These are phyloP conservation scores for Prorops nasuta DNA, from an alignment of 1,140 invertebrate species.

Conservation along the genomic window DNA sequence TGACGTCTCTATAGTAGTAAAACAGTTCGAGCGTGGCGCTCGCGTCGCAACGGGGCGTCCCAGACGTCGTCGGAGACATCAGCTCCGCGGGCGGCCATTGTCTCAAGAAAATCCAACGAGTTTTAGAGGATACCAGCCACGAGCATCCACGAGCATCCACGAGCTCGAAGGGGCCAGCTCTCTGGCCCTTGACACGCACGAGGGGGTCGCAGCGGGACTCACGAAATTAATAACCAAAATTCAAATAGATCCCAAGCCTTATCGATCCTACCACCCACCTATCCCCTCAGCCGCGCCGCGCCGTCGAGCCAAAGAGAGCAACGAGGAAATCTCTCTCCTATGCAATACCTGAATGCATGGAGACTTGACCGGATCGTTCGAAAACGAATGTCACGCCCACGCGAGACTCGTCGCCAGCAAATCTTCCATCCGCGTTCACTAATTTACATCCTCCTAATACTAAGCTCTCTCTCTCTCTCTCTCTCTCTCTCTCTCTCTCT, in stretches of 20 bases:
- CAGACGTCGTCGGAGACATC: conserved; percentile 55
- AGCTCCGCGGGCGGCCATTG: conserved; percentile 52
- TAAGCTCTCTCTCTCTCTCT: too few species aligned
- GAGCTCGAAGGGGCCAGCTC: conserved; percentile 26
- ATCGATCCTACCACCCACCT: too few species aligned
- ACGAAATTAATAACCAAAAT: conserved; percentile 51
- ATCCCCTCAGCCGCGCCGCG: conserved; percentile 7
- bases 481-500: too few species aligned
- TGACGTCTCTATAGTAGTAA: conserved; percentile 55
- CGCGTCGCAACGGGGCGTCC: conserved; percentile 46
- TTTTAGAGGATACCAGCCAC: too few species aligned
- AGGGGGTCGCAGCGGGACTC: conserved; percentile 38
- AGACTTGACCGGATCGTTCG: background rate
- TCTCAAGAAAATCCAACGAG: conserved; percentile 44
- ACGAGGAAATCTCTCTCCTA: too few species aligned
- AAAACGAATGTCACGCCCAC: conserved; percentile 24
- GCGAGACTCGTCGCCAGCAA: conserved; percentile 1
- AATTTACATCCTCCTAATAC: background rate
- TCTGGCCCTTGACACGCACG: conserved; percentile 36
- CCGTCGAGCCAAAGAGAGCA: too few species aligned
- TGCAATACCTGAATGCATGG: conserved; percentile 3
- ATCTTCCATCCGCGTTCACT: too few species aligned
- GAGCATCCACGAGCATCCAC: too few species aligned
- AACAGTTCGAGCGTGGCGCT: conserved; percentile 42
- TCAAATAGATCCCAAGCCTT: conserved; percentile 29